Evolutionary conservation across 2,113 vertebrate genomes (phyloP), one percentile per base, ranked within the genome.

Genomic region (Beaufortia kweichowensis): DNA sequence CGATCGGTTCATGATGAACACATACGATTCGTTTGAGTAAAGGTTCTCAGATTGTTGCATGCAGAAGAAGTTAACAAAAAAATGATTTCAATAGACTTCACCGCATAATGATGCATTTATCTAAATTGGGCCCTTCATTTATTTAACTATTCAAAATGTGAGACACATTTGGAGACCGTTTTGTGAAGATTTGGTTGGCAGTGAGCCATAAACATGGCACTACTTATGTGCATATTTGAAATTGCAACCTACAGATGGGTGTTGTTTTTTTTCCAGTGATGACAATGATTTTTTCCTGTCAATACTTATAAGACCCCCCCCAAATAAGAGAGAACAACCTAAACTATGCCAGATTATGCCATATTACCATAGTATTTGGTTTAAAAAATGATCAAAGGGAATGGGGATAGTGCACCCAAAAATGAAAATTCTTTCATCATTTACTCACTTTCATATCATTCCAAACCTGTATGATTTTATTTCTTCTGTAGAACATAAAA

Each of bases 101-200:
- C 23, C 21, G 39, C 69, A 72, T 72, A 72, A 72, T 59, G 69
- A 48, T 48, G 57, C 71, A 61, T 74, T 74, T 74, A 61, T 43
- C 71, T 74, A 74, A 74, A 74, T 14, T 48, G 71, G 71, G 24
- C 57, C 46, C 14, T 59, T 71, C 23, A 59, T 74, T 74, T 74
- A 74, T 74, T 74, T 19, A 61, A 31, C 57, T 43, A 23, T 61
- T 74, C 71, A 29, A 74, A 72, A 74, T 61, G 57, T 74, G 39
- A 46, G 71, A 74, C 43, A 74, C 39, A 74, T 62, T 74, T 74
- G 71, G 35, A 46, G 28, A 46, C 24, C 11, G 5, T 39, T 61
- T 62, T 48, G 24, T 31, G 57, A 74, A 74, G 55, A 74, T 74
- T 61, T 74, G 26, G 35, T 46, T 74, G 71, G 71, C 71, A 29